Conservation (phyloP, 2,888 invertebrate genomes). For the Drosophila barbarae region DNA sequence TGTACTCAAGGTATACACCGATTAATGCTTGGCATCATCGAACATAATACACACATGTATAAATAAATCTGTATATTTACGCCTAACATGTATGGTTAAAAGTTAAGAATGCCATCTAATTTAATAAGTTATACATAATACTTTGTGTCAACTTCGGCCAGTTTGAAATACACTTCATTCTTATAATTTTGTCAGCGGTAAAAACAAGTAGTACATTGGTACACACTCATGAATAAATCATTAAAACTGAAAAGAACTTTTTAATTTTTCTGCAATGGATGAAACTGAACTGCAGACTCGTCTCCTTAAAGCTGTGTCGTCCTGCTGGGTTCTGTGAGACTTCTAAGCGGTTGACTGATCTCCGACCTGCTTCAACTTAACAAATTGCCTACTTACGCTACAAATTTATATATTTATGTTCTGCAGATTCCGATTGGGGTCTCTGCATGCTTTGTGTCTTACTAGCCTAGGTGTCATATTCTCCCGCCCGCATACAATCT, state of each 20-base stretch:
- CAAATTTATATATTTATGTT: background rate
- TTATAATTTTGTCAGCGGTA: background rate
- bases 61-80: slow-evolving; percentile 51
- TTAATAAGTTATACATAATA: slow-evolving; percentile 51
- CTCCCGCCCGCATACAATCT: slow-evolving; percentile 48
- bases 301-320: slow-evolving; percentile 13
- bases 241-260: background rate
- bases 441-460: slow-evolving; percentile 16
- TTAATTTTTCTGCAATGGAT: background rate
- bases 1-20: slow-evolving; percentile 27
- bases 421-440: slow-evolving; percentile 11
- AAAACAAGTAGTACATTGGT: background rate
- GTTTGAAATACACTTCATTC: background rate
- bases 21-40: slow-evolving; percentile 64
- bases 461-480: slow-evolving; percentile 27
- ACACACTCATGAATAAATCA: background rate
- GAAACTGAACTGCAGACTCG: slow-evolving; percentile 1
- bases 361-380: slow-evolving; percentile 27
- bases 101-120: slow-evolving; percentile 35
- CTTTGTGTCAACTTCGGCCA: slow-evolving; percentile 23
- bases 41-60: slow-evolving; percentile 47
- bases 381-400: slow-evolving; percentile 73
- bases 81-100: slow-evolving; percentile 37
- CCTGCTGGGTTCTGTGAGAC: background rate
- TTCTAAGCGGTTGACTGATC: slow-evolving; percentile 1